These are phyloP conservation scores for Xestoiulus laeticollis DNA, from an alignment of 2,888 invertebrate species.

Conservation along the genomic window DNA sequence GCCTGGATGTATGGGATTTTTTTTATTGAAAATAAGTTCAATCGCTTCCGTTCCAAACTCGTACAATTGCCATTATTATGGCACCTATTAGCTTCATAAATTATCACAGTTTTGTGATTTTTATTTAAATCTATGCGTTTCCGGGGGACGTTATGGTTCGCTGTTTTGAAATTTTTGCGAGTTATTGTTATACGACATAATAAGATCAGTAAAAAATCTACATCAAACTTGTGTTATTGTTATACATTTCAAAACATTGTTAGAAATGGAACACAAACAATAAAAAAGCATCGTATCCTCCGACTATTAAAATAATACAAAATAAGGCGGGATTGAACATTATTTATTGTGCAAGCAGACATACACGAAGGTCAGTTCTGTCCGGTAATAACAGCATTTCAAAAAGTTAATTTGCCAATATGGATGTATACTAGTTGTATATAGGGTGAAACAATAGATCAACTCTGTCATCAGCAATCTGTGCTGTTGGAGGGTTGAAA, in stretches of 20 bases:
- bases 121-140: constrained; percentile 43
- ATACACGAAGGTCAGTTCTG: background rate
- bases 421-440: background rate
- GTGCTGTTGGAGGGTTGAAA: background rate
- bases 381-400: background rate
- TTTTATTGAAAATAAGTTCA: constrained; percentile 32
- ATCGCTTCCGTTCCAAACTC: constrained; percentile 6
- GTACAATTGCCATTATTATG: constrained; percentile 45
- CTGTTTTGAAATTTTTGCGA: constrained; percentile 34
- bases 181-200: constrained; percentile 31
- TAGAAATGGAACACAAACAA: constrained; percentile 22
- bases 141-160: constrained; percentile 44
- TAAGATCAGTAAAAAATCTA: constrained; percentile 39
- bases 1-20: background rate
- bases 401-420: background rate
- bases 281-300: constrained; percentile 25
- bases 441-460: background rate
- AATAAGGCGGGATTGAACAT: constrained; percentile 20
- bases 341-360: background rate
- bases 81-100: constrained; percentile 49
- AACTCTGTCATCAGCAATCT: background rate
- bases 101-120: constrained; percentile 48
- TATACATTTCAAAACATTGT: constrained; percentile 28
- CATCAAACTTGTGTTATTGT: constrained; percentile 9
- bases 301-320: constrained; percentile 33